phyloP scores from a whole-genome alignment of 23 tunicate species.

The Corella eumyota region DNA sequence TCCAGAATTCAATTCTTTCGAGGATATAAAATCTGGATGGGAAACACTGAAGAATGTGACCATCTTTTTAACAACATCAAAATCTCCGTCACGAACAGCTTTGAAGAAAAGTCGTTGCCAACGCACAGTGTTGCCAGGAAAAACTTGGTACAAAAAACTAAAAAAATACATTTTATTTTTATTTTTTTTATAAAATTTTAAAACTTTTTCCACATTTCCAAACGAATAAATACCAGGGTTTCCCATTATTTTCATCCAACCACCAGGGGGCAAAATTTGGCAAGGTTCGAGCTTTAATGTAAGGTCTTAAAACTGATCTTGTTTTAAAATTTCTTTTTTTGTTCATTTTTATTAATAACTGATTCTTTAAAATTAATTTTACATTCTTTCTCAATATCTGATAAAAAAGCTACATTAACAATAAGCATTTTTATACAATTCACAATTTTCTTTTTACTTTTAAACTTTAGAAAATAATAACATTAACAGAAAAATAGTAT shows the following conservation, averaged over 20 bases:
- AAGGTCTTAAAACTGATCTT: conserved; percentile 13
- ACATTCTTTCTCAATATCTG: no score
- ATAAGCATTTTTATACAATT: no score
- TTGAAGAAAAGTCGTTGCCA: conserved; percentile 80
- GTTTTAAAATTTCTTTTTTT: neutral
- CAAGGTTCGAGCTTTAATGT: conserved; percentile 5
- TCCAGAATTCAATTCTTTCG: conserved; percentile 40
- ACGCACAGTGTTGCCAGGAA: conserved; percentile 72
- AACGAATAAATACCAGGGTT: conserved; percentile 1
- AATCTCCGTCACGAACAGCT: conserved; percentile 78
- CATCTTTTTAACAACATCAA: conserved; percentile 66
- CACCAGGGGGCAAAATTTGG: conserved; percentile 30
- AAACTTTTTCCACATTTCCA: neutral
- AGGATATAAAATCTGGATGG: conserved; percentile 57
- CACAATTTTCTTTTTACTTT: no score
- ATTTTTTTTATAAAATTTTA: neutral
- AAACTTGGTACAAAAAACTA: conserved; percentile 88
- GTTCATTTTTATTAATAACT: no score
- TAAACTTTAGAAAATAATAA: no score
- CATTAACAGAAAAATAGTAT: no score
- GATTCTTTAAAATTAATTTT: no score
- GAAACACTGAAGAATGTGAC: conserved; percentile 59
- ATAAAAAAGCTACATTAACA: no score
- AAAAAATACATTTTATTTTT: neutral
- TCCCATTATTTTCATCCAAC: conserved; percentile 14